Base-by-base conservation (phyloP, 2,888 invertebrate species). In the Cheiracanthium punctorium region DNA sequence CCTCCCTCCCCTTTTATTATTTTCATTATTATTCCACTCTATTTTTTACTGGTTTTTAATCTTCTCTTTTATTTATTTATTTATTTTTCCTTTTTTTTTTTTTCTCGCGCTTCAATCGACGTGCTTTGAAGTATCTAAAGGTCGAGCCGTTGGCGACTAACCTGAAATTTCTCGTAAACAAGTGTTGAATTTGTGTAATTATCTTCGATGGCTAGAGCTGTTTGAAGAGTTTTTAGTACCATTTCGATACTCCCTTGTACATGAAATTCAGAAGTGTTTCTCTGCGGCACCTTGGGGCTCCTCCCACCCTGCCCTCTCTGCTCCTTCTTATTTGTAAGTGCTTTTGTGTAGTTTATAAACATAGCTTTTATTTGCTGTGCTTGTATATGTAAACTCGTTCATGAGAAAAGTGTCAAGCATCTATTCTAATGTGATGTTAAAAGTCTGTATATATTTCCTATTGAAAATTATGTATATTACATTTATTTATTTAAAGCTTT, bases 111-210 rank as follows among this genome's bases (percentile, higher is more conserved):
- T 43, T 69, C 75, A 52, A 8, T 4, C 70, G 64, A 82, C 70
- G 75, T 82, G 76, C 75, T 20, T 43, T 28, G 14, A 71, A 71
- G 71, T 37, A 33, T 33, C 64, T 28, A 75, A 71, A 77, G 82
- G 82, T 82, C 76, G 77, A 82, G 76, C 76, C 33, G 52, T 71
- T 76, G 41, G 70, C 41, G 52, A 67, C 48, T 48, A 32, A 72
- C 52, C 74, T 65, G 48, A 79, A 69, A 69, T 73, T 58, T 73
- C 52, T 73, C 74, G 69, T 74, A 85, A 85, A 85, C 84, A 85
- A 79, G 79, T 74, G 74, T 80, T 80, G 84, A 77, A 79, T 85
- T 79, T 79, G 74, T 58, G 84, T 79, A 85, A 85, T 85, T 85
- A 85, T 73, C 69, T 7, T 69, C 33, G 69, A 37, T 33, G 69